A percentile compares a stretch with the other conserved stretches of the same genome.
Evolutionary conservation across 2,888 invertebrate genomes (phyloP).

Genomic region (Hipparchia sbordonii): DNA sequence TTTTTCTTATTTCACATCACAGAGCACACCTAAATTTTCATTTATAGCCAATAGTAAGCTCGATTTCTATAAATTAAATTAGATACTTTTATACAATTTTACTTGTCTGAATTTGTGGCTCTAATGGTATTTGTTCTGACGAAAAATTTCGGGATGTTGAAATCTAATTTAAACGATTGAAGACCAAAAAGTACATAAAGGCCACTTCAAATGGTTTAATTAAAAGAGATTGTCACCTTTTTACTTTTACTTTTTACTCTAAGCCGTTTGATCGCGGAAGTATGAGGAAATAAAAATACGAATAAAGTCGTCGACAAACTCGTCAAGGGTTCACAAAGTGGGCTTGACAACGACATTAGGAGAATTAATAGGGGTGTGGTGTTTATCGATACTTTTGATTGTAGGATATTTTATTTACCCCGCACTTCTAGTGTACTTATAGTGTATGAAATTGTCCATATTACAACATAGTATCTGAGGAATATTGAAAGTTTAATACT

Average conservation of each 20-base stretch:
- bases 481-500: no score
- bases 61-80: no score
- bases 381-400: slow-evolving; percentile 12
- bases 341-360: slow-evolving; percentile 12
- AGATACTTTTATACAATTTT: no score
- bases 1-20: no score
- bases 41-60: no score
- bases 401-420: neutral
- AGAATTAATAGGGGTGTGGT: slow-evolving; percentile 12
- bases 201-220: slow-evolving; percentile 18
- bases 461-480: no score
- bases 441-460: no score
- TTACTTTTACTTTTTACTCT: neutral
- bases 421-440: no score
- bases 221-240: slow-evolving; percentile 16
- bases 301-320: slow-evolving; percentile 6
- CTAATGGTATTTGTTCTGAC: neutral
- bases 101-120: no score
- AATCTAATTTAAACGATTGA: slow-evolving; percentile 16
- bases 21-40: no score
- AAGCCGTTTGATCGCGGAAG: slow-evolving; percentile 6
- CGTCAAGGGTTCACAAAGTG: slow-evolving; percentile 18
- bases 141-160: neutral
- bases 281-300: slow-evolving; percentile 16
- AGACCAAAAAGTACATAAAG: slow-evolving; percentile 5